Base-by-base conservation (phyloP, 1,140 invertebrate genomes). In the Pseudomyrmex concolor region DNA sequence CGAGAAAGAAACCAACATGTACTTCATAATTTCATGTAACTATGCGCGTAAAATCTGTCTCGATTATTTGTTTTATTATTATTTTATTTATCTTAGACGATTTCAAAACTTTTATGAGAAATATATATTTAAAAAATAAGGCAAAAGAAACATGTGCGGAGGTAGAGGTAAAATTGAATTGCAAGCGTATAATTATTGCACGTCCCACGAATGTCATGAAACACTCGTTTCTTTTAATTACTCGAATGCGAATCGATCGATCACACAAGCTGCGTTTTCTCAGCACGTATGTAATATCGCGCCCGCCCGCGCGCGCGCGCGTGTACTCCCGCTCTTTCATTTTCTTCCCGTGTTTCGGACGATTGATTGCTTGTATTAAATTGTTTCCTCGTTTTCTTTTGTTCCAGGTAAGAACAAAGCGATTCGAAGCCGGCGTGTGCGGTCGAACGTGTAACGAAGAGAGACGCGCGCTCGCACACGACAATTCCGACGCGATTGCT, bases 381-480 rank as follows among this genome's bases (percentile, higher is more conserved):
- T 84, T 22, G 82, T 84, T 85, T 19, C 83, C 74, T 77, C 54
- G 45, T 87, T 87, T 63, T 62, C 59, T 68, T 84, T 25, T 89
- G 84, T 88, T 86, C 50, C 88, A 88, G 86, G 86, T 89, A 88
- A 89, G 88, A 68, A n/a, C n/a, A n/a, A 68, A 57, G 25, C 43
- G 13, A 50, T 7, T n/a, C 9, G 34, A 34, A 34, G 34, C 8
- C 43, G 15, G 7, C 5, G 34, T 55, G 25, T 17, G 63, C 59
- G 57, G 19, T 22, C 57, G 57, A 55, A 59, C 66, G 45, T 51
- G 51, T 15, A 51, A 10, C 13, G 13, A 54, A 67, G 45, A 57
- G 63, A 60, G 45, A 68, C 45, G 22, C n/a, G 34, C 34, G 34
- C 25, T 3, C 5, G 22, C 43, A 48, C 72, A 76, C 15, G 60